Percentiles rank a stretch among this genome's conserved stretches.
Evolutionary conservation across 2,797 vertebrate genomes (phyloP).

Genomic region (Fringilla coelebs): DNA sequence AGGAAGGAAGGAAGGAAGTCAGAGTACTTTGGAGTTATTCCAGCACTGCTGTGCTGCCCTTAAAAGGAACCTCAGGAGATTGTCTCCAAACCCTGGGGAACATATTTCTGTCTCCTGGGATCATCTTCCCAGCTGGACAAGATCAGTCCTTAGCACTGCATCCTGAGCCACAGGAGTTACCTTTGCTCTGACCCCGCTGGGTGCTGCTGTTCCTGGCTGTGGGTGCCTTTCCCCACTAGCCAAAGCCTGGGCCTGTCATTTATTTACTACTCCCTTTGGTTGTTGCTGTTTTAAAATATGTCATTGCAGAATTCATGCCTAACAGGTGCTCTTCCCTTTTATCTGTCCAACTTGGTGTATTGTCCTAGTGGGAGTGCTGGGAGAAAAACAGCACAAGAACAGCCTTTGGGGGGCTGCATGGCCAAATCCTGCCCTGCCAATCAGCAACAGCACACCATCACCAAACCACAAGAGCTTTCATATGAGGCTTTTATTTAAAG

Average conservation of each 20-base stretch:
- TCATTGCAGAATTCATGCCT: not conserved
- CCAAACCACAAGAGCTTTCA: conserved; percentile 32
- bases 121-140: not conserved
- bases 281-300: not conserved
- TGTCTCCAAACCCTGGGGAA: not conserved
- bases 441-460: not conserved
- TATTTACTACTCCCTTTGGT: not conserved
- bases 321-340: not conserved
- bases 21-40: not conserved
- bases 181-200: not conserved
- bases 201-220: not conserved
- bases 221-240: not conserved
- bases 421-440: not conserved
- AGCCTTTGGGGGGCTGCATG: not conserved
- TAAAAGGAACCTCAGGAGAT: conserved; percentile 5
- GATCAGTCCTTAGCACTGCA: not conserved
- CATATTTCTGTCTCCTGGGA: not conserved
- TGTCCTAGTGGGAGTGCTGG: not conserved
- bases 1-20: not conserved
- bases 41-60: not conserved
- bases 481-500: conserved; percentile 10
- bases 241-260: not conserved
- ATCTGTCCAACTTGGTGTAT: not conserved
- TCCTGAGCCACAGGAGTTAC: not conserved
- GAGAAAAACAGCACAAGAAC: not conserved